A percentile compares a stretch with the other conserved stretches of the same genome.
phyloP scores from a whole-genome alignment of 2,113 vertebrate species.

The Mormoops blainvillei region DNA sequence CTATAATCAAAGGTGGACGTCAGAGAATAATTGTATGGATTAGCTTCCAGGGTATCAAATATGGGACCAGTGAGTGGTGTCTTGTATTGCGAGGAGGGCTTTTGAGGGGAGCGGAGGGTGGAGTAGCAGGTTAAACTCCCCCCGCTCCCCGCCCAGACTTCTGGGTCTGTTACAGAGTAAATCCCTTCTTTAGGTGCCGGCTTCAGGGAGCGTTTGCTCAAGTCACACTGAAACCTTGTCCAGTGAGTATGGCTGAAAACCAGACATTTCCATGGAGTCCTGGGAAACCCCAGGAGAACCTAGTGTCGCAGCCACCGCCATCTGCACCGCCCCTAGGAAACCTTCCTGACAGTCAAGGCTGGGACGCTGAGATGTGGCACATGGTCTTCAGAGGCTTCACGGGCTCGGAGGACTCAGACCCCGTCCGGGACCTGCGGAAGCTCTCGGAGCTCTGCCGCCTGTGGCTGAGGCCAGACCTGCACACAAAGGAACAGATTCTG shows the following conservation, averaged over 20 bases:
- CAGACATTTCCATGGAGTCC: too few relatives aligned
- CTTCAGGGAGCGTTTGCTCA: not conserved
- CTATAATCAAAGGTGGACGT: not conserved
- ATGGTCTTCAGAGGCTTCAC: not conserved
- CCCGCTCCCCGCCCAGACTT: fast-evolving
- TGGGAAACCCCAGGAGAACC: not conserved
- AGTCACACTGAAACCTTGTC: not conserved
- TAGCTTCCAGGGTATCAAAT: too few relatives aligned
- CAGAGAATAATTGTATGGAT: not conserved
- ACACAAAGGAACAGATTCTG: not conserved
- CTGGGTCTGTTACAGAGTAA: not conserved
- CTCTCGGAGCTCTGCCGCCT: not conserved
- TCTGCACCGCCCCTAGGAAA: not conserved
- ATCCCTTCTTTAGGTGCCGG: too few relatives aligned
- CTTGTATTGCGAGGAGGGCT: not conserved
- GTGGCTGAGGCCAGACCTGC: slow-evolving; percentile 7
- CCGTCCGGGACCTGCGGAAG: not conserved
- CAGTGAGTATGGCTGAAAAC: not conserved
- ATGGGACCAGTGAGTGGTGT: too few relatives aligned
- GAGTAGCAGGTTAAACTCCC: not conserved
- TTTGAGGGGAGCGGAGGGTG: not conserved
- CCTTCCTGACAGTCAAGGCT: fast-evolving
- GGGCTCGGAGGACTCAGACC: fast-evolving
- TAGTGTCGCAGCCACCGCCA: fast-evolving
- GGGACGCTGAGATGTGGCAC: not conserved